phyloP scores from a whole-genome alignment of 2,797 vertebrate species.

The Danio kyathit region DNA sequence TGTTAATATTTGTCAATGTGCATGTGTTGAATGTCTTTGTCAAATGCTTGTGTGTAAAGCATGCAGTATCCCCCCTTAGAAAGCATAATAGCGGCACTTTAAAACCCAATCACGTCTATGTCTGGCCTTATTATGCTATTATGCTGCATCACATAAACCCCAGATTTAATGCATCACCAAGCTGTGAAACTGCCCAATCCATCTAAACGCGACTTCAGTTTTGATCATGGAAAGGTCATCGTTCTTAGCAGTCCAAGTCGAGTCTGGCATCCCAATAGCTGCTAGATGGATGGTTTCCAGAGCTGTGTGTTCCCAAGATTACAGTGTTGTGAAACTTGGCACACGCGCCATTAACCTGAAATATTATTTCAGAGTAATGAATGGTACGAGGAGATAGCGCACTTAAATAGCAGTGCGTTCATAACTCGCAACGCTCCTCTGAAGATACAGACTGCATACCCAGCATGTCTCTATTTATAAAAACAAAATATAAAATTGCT shows the following conservation, averaged over 20 bases:
- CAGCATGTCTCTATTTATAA: conserved; percentile 17
- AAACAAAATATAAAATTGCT: background rate
- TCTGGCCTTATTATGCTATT: background rate
- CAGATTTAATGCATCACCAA: conserved; percentile 39
- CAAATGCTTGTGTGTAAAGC: too few species aligned
- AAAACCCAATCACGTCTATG: conserved; percentile 22
- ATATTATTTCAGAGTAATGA: conserved; percentile 24
- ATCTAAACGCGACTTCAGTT: conserved; percentile 38
- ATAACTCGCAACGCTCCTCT: background rate
- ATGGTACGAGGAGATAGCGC: conserved; percentile 6
- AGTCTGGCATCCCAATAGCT: conserved; percentile 35
- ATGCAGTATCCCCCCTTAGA: too few species aligned
- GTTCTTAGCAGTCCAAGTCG: conserved; percentile 4
- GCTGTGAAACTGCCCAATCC: conserved; percentile 32
- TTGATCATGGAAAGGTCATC: conserved; percentile 48
- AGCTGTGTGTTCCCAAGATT: conserved; percentile 29
- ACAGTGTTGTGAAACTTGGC: conserved; percentile 17
- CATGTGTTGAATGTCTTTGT: too few species aligned
- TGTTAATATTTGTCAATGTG: background rate
- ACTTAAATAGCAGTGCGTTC: conserved; percentile 8
- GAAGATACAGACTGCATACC: conserved; percentile 11
- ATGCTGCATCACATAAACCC: conserved; percentile 4
- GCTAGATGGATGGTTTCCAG: conserved; percentile 26
- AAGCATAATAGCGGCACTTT: too few species aligned
- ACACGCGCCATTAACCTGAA: conserved; percentile 31